Conservation (phyloP, 2,888 invertebrate genomes). For the Heterodera filipjevi region DNA sequence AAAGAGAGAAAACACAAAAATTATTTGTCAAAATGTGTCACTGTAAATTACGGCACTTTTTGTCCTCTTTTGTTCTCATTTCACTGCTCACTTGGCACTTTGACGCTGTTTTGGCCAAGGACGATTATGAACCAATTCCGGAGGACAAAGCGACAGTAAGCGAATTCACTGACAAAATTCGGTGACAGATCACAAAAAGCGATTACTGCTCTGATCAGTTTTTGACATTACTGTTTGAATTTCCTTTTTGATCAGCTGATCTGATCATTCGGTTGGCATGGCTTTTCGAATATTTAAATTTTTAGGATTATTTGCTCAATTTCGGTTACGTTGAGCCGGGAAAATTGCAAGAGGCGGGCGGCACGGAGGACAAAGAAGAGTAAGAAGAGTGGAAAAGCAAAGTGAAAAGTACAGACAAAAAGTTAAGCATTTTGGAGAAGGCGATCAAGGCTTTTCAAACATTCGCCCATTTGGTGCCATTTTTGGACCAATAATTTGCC, state of each 20-base stretch:
- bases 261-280: too few species aligned
- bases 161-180: neutral
- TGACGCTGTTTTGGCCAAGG: constrained; percentile 21
- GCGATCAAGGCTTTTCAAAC: constrained; percentile 17
- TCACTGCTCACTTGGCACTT: neutral
- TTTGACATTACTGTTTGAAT: constrained; percentile 20
- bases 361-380: neutral
- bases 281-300: neutral
- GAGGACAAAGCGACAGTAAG: constrained; percentile 57
- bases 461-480: constrained; percentile 9
- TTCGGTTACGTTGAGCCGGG: constrained; percentile 61
- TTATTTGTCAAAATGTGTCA: neutral
- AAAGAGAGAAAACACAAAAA: too few species aligned
- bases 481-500: neutral
- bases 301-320: constrained; percentile 56
- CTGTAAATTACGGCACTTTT: neutral
- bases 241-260: too few species aligned
- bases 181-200: too few species aligned
- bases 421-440: constrained; percentile 21
- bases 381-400: neutral
- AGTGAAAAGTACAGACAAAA: neutral
- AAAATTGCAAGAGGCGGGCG: constrained; percentile 38
- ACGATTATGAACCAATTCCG: constrained; percentile 44
- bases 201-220: constrained; percentile 3
- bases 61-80: neutral